Conservation (phyloP, 1,140 invertebrate species). For the Archivesica marissinica region DNA sequence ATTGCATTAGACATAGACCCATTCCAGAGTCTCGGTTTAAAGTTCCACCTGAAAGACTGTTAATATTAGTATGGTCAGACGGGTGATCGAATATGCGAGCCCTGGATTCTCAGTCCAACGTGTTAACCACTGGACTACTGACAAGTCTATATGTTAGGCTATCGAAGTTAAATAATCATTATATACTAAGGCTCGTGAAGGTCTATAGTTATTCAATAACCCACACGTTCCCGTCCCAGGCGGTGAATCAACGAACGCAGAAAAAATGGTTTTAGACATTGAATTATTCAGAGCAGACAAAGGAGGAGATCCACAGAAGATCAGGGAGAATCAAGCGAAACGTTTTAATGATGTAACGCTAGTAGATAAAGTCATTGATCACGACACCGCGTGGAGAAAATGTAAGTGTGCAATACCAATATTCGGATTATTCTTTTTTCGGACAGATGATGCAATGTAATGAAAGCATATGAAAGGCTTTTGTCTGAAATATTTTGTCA, state of each 20-base stretch:
- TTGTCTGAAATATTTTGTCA: neutral
- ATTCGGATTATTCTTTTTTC: conserved; percentile 23
- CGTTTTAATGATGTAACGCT: conserved; percentile 96
- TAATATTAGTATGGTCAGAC: too few relatives aligned
- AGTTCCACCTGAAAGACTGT: too few relatives aligned
- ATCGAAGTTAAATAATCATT: too few relatives aligned
- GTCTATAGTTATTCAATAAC: neutral
- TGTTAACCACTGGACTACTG: too few relatives aligned
- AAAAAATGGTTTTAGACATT: conserved; percentile 97
- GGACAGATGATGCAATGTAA: conserved; percentile 59
- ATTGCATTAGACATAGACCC: too few relatives aligned
- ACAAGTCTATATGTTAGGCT: too few relatives aligned
- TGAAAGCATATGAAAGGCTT: neutral
- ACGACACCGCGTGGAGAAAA: conserved; percentile 96
- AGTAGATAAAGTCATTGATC: conserved; percentile 95
- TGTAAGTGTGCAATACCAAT: conserved; percentile 81
- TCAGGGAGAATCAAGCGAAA: conserved; percentile 96
- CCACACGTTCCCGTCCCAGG: neutral
- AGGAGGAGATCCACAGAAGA: conserved; percentile 95
- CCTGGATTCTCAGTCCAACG: too few relatives aligned
- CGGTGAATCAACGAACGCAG: neutral
- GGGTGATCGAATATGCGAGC: too few relatives aligned
- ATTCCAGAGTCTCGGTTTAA: too few relatives aligned
- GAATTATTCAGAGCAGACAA: conserved; percentile 98
- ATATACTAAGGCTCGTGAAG: conserved; percentile 9